Base-by-base conservation (phyloP, 2,888 invertebrate species). In the Chrysolina haemoptera region DNA sequence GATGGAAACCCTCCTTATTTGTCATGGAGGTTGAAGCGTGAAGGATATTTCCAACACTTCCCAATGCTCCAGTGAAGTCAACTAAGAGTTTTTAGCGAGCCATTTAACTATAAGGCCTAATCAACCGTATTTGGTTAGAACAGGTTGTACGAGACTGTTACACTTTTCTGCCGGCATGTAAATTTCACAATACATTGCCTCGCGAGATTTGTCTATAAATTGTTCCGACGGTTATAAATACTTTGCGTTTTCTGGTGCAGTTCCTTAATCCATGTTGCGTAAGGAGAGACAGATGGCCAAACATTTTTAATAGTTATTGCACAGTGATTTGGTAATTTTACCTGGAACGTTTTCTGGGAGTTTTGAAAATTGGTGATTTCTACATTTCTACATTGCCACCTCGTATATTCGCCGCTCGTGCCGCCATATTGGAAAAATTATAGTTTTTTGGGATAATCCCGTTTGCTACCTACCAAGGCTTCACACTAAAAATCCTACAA, bases 111-210 rank as follows among this genome's bases (percentile, higher is more conserved):
- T 68, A 68, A 62, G 48, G 65, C 50, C 69, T 68, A 55, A 55
- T 62, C 62, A 59, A 53, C 76, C 73, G 16, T 73, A 76, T 76
- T 73, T 72, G 71, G 76, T 41, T 20, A 70, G 46, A 68, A 73
- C 76, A 46, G 70, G 72, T 75, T 48, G 48, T 55, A 35, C 62
- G 68, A 62, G 62, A 62, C 14, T 73, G 73, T 41, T 69, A 76
- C 70, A 75, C 55, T 75, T 75, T 75, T 73, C 73, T 65, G 63
- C 62, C 62, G 63, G 65, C 74, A 74, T 71, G 75, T 70, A 75
- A 71, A 75, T 77, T 77, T 68, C 74, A 70, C 70, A 73, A 73
- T 55, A 55, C 41, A 20, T 67, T 50, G 18, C 46, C 20, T 41
- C 50, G 41, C 55, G 53, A 71, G 71, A 71, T 63, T 68, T 55